Conservation (phyloP, 1,140 invertebrate species). For the Bombus polaris region DNA sequence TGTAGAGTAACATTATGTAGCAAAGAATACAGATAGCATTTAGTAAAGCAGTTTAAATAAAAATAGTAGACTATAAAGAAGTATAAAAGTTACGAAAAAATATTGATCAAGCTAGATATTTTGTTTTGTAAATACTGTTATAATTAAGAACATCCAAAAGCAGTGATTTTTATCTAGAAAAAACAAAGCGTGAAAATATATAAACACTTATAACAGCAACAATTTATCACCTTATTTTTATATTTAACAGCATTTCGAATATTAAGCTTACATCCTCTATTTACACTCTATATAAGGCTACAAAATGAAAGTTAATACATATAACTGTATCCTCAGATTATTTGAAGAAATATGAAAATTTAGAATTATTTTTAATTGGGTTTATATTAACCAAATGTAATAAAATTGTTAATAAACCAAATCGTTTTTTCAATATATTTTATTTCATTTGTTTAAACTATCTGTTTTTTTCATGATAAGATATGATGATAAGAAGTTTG, state of each 20-base stretch:
- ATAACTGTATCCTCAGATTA: conserved; percentile 50
- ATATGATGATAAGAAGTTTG: conserved; percentile 21
- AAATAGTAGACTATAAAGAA: not conserved
- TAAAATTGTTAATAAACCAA: conserved; percentile 21
- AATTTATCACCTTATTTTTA: conserved; percentile 39
- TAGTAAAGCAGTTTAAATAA: conserved; percentile 1
- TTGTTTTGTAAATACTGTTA: conserved; percentile 35
- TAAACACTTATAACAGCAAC: conserved; percentile 52
- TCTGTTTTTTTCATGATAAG: not conserved
- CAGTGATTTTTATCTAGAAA: conserved; percentile 21
- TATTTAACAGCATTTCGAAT: conserved; percentile 50
- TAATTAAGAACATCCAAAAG: conserved; percentile 10
- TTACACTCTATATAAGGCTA: conserved; percentile 54
- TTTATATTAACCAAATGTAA: not conserved
- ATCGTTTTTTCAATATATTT: conserved; percentile 7
- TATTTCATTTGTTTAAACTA: conserved; percentile 8
- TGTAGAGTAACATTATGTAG: not conserved
- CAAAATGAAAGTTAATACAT: conserved; percentile 15
- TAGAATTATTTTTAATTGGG: conserved; percentile 4
- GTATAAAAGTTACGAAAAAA: not conserved
- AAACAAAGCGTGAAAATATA: conserved; percentile 27
- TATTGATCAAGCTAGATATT: not conserved
- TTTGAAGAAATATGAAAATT: conserved; percentile 17
- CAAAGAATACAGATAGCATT: not conserved
- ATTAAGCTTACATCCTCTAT: conserved; percentile 48